Evolutionary conservation across 1,140 invertebrate genomes (phyloP), one percentile per base, ranked within the genome.

Genomic region (Drosophila sproati): DNA sequence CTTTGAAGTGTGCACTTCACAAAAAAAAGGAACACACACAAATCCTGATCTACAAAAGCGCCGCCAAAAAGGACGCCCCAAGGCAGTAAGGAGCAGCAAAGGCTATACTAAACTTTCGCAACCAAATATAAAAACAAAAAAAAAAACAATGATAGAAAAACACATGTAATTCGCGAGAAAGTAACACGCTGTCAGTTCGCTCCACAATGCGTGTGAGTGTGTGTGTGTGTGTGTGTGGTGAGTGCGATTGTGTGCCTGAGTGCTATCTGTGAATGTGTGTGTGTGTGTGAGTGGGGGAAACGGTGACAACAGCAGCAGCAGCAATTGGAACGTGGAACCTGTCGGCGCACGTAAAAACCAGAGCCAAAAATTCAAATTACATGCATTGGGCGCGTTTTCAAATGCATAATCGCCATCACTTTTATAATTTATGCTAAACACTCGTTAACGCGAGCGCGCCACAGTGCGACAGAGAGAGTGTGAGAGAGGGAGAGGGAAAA

Each of bases 131-230:
- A 55, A 59, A 43, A 7, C 43, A 70, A 41, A 28, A 41, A 28
- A 8, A 64, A 45, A 41, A 52, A 62, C 34, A n/a, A 35, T 70
- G 67, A 76, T 72, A 59, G 62, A 74, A 90, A 88, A 89, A 89
- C 86, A 89, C 85, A 89, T 89, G 85, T 89, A 89, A 89, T 90
- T 85, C 67, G 80, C 86, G 86, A 90, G 85, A 89, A 89, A 89
- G 85, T 89, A 89, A 89, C 85, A 89, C 85, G 85, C 85, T 89
- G 85, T 90, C 85, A 89, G 76, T 86, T 86, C 70, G 68, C 71
- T 37, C 68, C 66, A 82, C 79, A 85, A 66, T 68, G 67, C 75
- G 70, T 56, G 75, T 74, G 75, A 78, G 61, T 73, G 51, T 55
- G 39, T 54, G 64, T 39, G 63, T 62, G 39, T 59, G 51, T 68